Evolutionary conservation across 2,797 vertebrate genomes (phyloP), one percentile per base, ranked within the genome.

Genomic region (Sebastes oblongus): DNA sequence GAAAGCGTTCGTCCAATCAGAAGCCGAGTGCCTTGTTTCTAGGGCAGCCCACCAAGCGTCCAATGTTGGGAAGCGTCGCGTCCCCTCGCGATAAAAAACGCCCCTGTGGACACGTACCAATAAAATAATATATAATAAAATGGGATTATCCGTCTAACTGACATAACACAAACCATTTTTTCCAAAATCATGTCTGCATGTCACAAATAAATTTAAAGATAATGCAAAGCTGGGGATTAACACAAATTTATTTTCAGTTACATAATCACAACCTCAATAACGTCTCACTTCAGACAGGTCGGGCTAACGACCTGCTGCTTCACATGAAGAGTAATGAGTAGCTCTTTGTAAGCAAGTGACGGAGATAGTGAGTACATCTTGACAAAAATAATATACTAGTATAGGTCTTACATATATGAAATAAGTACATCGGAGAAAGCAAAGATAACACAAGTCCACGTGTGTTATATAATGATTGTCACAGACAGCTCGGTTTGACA

Each of bases 191-290:
- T 32, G 6, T 34, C 22, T 54, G 25, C 16, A 36, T n/a, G 18
- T 24, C 22, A 34, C 14, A 27, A 34, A 36, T 59, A 27, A 54
- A 55, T 25, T 16, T 10, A 6, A 69, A 71, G 34, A 36, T 67
- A 30, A 78, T 1, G 2, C 22, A 66, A 75, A 59, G 1, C 25
- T 13, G 27, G 25, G 65, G 72, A 84, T 90, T 83, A 81, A 87
- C 72, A 81, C 27, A 82, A 16, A 76, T 94, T 91, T 93, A 93
- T 93, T 93, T 83, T 78, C 56, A 79, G 52, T 66, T 85, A 87
- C 60, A 89, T 74, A 61, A 81, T 78, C 55, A 85, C 80, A 78
- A 72, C 30, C 83, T 77, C 76, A 67, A 29, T 58, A 60, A 80
- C 62, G 66, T 72, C 50, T 82, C 34, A 75, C 34, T 56, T 72